Conservation (phyloP, 2,113 vertebrate genomes). For the Azemiops feae region DNA sequence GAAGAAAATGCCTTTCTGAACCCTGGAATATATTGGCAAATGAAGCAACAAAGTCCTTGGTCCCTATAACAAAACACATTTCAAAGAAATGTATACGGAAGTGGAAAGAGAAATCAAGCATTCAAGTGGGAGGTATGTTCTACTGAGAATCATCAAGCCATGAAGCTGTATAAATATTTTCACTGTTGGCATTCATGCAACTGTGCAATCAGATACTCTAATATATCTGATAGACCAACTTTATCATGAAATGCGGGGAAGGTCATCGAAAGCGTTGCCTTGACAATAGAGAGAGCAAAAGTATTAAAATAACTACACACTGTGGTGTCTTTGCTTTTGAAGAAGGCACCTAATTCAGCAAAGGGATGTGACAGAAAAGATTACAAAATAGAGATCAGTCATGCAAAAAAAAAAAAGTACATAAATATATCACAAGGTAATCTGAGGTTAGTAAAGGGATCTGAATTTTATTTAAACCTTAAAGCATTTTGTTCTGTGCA, state of each 20-base stretch:
- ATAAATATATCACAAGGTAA: slow-evolving; percentile 54
- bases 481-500: slow-evolving; percentile 70
- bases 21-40: slow-evolving; percentile 56
- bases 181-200: neutral
- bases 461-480: slow-evolving; percentile 71
- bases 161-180: slow-evolving; percentile 33
- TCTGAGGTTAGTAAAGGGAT: slow-evolving; percentile 64
- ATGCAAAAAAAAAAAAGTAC: neutral
- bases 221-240: neutral
- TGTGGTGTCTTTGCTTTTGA: neutral
- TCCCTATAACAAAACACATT: slow-evolving; percentile 63
- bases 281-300: neutral
- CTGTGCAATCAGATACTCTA: neutral
- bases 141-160: slow-evolving; percentile 45
- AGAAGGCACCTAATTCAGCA: neutral
- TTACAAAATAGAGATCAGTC: neutral
- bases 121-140: slow-evolving; percentile 37
- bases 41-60: slow-evolving; percentile 49
- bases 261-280: slow-evolving; percentile 3
- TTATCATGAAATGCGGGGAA: neutral
- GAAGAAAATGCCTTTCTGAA: slow-evolving; percentile 57
- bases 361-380: neutral
- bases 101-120: slow-evolving; percentile 50
- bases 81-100: slow-evolving; percentile 49
- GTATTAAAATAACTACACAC: neutral